Base-by-base conservation (phyloP, 2,113 vertebrate genomes). In the Rostratula benghalensis region DNA sequence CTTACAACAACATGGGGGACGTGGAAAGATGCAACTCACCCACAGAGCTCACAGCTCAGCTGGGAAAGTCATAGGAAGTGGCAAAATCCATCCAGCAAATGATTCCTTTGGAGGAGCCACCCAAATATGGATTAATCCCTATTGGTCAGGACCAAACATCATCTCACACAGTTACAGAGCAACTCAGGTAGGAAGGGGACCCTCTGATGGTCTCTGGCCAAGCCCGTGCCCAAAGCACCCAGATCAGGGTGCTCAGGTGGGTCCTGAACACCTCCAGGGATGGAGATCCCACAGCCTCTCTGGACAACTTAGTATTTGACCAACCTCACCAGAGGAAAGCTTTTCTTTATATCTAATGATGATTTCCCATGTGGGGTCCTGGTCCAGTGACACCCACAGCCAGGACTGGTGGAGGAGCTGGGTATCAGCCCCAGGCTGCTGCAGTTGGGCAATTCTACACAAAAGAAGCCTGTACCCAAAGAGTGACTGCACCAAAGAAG, bases 321-420 rank as follows among this genome's bases (percentile, higher is more conserved):
- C 43, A 88, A 7, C 39, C 16, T 79, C 75, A 64, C 28, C 45
- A 28, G 0, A 61, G 27, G 20, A 25, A 71, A 73, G 16, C 2
- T 63, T 67, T 48, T 35, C 57, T 35, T 88, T 46, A 2, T 10
- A 12, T 35, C 33, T 48, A 61, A 37, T 5, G 7, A 16, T 0
- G 0, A 1, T 51, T 46, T 68, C 16, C 50, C 64, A 28, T 0
- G 0, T 4, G 8, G 14, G 30, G 23, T 75, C 60, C 73, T 9
- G 2, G 37, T 9, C 6, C 43, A 37, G 46, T 6, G 0, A 10
- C 14, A 57, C 6, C 7, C 4, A 0, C 13, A 50, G 48, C 79
- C 35, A 8, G 22, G 41, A 43, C 56, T 83, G 3, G 3, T 50
- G 63, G 28, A 76, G 39, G 57, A 76, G 27, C 43, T 6, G 39